Evolutionary conservation across 2,888 invertebrate genomes (phyloP).

Genomic region (Dasypolia templi): DNA sequence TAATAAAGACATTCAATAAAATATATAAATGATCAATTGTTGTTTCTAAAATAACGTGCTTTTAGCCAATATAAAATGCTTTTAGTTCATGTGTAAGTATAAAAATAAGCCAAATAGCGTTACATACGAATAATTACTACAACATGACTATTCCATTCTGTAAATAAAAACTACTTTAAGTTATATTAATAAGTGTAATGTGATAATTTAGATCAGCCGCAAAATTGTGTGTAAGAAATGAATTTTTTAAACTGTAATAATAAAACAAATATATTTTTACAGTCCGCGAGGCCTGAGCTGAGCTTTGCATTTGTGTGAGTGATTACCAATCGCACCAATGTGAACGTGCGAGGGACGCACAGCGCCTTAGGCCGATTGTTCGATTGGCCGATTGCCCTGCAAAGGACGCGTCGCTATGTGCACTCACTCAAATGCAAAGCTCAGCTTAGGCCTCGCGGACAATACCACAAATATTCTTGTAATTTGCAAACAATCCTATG

Average conservation of each 20-base stretch:
- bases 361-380: too few species aligned
- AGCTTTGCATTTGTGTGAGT: too few species aligned
- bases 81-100: slow-evolving; percentile 54
- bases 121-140: slow-evolving; percentile 34
- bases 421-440: too few species aligned
- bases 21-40: slow-evolving; percentile 39
- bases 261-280: slow-evolving; percentile 18
- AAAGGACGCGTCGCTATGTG: too few species aligned
- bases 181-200: slow-evolving; percentile 69
- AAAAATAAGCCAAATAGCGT: slow-evolving; percentile 60
- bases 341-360: too few species aligned
- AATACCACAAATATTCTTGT: slow-evolving; percentile 10
- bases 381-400: too few species aligned
- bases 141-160: slow-evolving; percentile 56
- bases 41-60: slow-evolving; percentile 47
- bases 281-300: too few species aligned
- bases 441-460: too few species aligned
- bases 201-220: slow-evolving; percentile 68
- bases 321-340: too few species aligned
- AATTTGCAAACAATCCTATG: too few species aligned
- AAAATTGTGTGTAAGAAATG: slow-evolving; percentile 51
- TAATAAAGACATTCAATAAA: slow-evolving; percentile 17
- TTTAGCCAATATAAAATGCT: slow-evolving; percentile 54
- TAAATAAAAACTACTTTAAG: slow-evolving; percentile 59
- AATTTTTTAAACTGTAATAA: slow-evolving; percentile 34